Evolutionary conservation across 1,140 invertebrate species (phyloP), one percentile per base, ranked within the genome.

Genomic region (Trichoplusia ni): DNA sequence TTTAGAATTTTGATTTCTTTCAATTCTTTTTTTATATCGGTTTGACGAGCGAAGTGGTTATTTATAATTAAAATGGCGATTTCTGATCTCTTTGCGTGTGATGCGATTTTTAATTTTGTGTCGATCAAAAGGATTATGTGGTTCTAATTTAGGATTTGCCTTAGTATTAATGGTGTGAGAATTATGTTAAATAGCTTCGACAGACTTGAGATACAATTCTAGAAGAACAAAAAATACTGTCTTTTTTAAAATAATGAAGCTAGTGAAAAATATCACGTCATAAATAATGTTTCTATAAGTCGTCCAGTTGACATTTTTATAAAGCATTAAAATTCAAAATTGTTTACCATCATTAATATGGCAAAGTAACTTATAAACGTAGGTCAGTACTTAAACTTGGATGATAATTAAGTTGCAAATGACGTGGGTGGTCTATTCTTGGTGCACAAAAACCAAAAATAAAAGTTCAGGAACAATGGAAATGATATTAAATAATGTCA

Each of bases 1-100:
- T 81, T 87, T 79, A 79, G 74, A 77, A 77, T 86, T 86, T 85
- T 86, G 79, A 82, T 85, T 89, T 89, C 86, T 88, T 81, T 75
- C 82, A 83, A 75, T 78, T 88, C 77, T 88, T 86, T 71, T n/a
- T n/a, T 87, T 82, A 75, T 81, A 81, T 80, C 74, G 77, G 53
- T 73, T 84, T 82, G 84, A 84, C 76, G 75, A 69, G 74, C 59
- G 60, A 67, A 75, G 74, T 68, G 75, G 76, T 81, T 84, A 76
- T 80, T 87, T 84, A 82, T 89, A 87, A 89, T 89, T 89, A 89
- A 87, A 89, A 89, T 86, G 73, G 86, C 83, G 82, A 84, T 85
- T 81, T 69, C 76, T 54, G 49, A 61, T 63, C 67, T 27, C 35
- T 70, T 73, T 74, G 27, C 16, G 7, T 59, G 11, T 35, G 56